Base-by-base conservation (phyloP, 1,140 invertebrate genomes). In the Brachionus angularis region DNA sequence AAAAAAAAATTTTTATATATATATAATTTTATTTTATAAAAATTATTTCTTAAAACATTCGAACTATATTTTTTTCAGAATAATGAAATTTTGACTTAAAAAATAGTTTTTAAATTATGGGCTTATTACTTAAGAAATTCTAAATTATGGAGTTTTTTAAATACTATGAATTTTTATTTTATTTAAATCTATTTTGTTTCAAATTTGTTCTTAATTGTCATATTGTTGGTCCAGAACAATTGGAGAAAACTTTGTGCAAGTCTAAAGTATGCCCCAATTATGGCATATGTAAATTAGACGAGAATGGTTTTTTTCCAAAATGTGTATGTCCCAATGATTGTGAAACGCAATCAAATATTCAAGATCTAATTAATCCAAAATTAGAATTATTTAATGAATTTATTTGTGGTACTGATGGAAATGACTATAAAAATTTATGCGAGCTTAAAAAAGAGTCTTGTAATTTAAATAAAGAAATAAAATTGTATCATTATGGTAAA, bases 371-470 rank as follows among this genome's bases (percentile, higher is more conserved):
- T 47, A 16, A 47, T 14, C 2, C 25, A 8, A 25, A 67, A 21
- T 4, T 25, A n/a, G 5, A 18, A 10, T 34, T 29, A 29, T 12
- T 29, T 8, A 67, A 46, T 33, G 18, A 42, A 14, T 5, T 34
- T 16, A n/a, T 67, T 12, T 67, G 62, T 21, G 62, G 62, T 12
- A 67, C 21, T 34, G 42, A 67, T 50, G 62, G 62, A 12, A 5
- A 23, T 14, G 62, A 67, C 34, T 67, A 67, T 50, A 25, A 25
- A 16, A 67, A 67, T 50, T 67, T 67, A 29, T 67, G 62, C 16
- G 62, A 67, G 18, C 25, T 67, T n/a, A 67, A 67, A 50, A 47
- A 50, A 36, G 21, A 47, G 12, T 67, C 62, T 12, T 67, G 62
- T 23, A 18, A 18, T 34, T 46, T 8, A 10, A 47, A 50, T 47